phyloP scores from a whole-genome alignment of 1,140 invertebrate species.

The Drosophila lacteicornis region DNA sequence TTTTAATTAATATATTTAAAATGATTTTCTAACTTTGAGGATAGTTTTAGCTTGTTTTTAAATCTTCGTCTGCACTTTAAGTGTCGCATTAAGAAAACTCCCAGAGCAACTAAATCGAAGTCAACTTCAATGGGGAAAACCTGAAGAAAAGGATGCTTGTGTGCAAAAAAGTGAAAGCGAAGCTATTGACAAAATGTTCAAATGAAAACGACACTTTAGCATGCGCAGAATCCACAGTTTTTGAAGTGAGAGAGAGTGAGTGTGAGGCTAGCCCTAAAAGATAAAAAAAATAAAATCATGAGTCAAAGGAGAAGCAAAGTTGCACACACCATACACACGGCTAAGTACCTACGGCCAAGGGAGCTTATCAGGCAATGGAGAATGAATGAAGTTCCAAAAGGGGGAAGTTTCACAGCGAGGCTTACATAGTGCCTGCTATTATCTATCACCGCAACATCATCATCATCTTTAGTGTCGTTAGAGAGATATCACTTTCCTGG shows the following conservation, averaged over 20 bases:
- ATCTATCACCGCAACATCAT: constrained; percentile 8
- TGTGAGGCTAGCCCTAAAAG: constrained; percentile 14
- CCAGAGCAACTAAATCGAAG: constrained; percentile 28
- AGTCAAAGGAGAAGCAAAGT: constrained; percentile 15
- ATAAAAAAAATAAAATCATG: constrained; percentile 18
- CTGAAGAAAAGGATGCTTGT: constrained; percentile 6
- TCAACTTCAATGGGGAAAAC: constrained; percentile 18
- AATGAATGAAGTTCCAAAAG: constrained; percentile 12
- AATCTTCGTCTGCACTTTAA: background rate
- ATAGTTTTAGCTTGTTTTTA: background rate
- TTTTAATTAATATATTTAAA: background rate
- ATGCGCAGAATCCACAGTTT: constrained; percentile 34
- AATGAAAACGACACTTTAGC: constrained; percentile 56
- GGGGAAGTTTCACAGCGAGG: background rate
- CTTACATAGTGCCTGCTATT: constrained; percentile 18
- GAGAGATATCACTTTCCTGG: constrained; percentile 39
- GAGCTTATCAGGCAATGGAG: constrained; percentile 21
- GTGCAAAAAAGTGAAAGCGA: constrained; percentile 64
- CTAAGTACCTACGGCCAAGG: constrained; percentile 10
- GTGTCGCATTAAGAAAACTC: constrained; percentile 17
- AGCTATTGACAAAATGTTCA: constrained; percentile 42
- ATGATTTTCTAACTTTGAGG: background rate
- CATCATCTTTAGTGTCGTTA: constrained; percentile 3
- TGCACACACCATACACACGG: constrained; percentile 9
- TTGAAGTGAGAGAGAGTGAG: background rate